Evolutionary conservation across 2,113 vertebrate genomes (phyloP).

Genomic region (Speoplatyrhinus poulsoni): DNA sequence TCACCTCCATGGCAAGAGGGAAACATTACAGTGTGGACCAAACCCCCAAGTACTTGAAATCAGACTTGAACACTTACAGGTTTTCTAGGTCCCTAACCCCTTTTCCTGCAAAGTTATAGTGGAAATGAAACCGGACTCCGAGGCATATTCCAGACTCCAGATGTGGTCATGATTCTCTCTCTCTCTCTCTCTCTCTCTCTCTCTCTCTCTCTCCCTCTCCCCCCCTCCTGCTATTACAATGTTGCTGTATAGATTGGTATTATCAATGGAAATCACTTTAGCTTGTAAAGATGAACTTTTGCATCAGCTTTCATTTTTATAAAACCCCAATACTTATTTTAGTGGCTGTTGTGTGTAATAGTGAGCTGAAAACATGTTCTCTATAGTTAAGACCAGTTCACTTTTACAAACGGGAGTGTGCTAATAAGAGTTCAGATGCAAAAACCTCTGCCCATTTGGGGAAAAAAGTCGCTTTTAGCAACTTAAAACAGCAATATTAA

Average conservation of each 20-base stretch:
- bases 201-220: not conserved
- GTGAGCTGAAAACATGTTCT: no score
- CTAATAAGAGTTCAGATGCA: no score
- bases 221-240: constrained; percentile 1
- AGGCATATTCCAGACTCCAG: constrained; percentile 41
- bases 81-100: constrained; percentile 30
- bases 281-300: not conserved
- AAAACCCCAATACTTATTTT: not conserved
- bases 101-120: constrained; percentile 40
- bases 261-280: no score
- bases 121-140: constrained; percentile 50
- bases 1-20: constrained; percentile 5
- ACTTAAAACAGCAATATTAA: no score
- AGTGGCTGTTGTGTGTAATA: not conserved
- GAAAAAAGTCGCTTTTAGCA: no score
- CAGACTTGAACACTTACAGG: constrained; percentile 24
- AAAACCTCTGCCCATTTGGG: no score
- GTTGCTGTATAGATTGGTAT: no score
- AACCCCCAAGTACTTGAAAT: constrained; percentile 17
- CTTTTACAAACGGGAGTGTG: no score
- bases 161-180: constrained; percentile 29
- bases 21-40: not conserved
- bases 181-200: not conserved
- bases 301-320: not conserved
- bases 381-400: no score